Evolutionary conservation across 2,888 invertebrate genomes (phyloP).

Genomic region (Laothoe populi): DNA sequence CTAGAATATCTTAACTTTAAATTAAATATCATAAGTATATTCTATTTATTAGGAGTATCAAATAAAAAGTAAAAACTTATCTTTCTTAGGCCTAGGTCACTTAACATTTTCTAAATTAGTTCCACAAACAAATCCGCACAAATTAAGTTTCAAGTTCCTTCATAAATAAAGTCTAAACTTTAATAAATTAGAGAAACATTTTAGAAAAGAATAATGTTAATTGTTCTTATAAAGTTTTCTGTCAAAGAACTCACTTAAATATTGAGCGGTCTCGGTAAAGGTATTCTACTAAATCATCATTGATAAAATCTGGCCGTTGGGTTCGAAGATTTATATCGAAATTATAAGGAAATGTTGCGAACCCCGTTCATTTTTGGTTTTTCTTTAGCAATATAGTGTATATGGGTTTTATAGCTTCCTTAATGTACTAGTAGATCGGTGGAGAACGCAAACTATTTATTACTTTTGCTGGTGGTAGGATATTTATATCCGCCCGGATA

Average conservation of each 20-base stretch:
- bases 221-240: slow-evolving; percentile 20
- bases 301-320: slow-evolving; percentile 19
- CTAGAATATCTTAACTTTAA: no score
- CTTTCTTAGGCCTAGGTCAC: no score
- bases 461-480: no score
- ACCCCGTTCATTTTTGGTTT: slow-evolving; percentile 8
- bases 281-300: slow-evolving; percentile 23
- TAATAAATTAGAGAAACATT: background rate
- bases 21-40: no score
- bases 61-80: no score
- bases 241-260: slow-evolving; percentile 10
- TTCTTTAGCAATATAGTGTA: slow-evolving; percentile 3
- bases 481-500: no score
- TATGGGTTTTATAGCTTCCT: slow-evolving; percentile 1
- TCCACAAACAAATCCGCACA: background rate
- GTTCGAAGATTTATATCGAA: slow-evolving; percentile 19
- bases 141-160: background rate
- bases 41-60: no score
- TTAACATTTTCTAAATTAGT: no score
- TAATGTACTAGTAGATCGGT: background rate
- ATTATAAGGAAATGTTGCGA: slow-evolving; percentile 21
- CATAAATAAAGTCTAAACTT: background rate
- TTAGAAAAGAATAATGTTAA: background rate
- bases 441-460: no score
- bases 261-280: slow-evolving; percentile 10